phyloP scores from a whole-genome alignment of 2,888 invertebrate genomes.

The Tryphoninae sp. region DNA sequence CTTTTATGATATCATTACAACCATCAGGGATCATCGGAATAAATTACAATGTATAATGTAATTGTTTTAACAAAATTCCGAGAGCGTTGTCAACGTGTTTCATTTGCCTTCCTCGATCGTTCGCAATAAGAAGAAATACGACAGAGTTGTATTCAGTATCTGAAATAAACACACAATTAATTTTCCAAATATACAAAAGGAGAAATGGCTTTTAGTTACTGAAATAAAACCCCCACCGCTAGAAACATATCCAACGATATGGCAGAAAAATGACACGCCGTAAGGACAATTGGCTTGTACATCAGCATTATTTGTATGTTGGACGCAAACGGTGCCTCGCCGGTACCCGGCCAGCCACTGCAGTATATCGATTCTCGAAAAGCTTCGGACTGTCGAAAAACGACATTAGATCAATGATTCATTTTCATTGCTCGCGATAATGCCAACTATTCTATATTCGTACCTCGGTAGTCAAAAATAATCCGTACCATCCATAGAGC shows the following conservation, averaged over 20 bases:
- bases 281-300: slow-evolving; percentile 69
- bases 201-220: background rate
- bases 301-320: slow-evolving; percentile 65
- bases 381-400: slow-evolving; percentile 65
- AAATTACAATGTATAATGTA: background rate
- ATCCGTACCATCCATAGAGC: slow-evolving; percentile 61
- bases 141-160: slow-evolving; percentile 63
- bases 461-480: slow-evolving; percentile 60
- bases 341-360: slow-evolving; percentile 66
- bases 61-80: background rate
- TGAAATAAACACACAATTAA: slow-evolving; percentile 11
- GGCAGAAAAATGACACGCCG: slow-evolving; percentile 65
- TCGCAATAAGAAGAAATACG: slow-evolving; percentile 62
- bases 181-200: background rate
- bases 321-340: slow-evolving; percentile 59
- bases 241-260: slow-evolving; percentile 65
- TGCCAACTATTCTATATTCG: background rate
- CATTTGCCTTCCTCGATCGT: slow-evolving; percentile 51
- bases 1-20: background rate
- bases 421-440: slow-evolving; percentile 21
- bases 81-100: background rate
- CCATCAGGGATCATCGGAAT: background rate
- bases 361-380: slow-evolving; percentile 68
- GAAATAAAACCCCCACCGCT: slow-evolving; percentile 33
- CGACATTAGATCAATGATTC: background rate